Conservation (phyloP, 2,888 invertebrate genomes). For the Halictus quadricinctus region DNA sequence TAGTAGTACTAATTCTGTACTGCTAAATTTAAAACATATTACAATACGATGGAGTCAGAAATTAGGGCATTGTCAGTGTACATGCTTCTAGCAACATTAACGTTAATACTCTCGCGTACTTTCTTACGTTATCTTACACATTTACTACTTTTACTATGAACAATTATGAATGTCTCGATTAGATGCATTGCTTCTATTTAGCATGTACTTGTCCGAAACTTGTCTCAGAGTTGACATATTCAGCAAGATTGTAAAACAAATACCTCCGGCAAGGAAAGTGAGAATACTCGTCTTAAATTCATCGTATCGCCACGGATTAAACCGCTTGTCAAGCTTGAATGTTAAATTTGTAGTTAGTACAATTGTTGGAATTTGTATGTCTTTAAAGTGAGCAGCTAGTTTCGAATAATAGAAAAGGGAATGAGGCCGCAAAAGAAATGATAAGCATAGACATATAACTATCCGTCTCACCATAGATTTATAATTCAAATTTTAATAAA, state of each 20-base stretch:
- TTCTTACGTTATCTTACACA: constrained; percentile 56
- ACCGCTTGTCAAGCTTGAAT: constrained; percentile 19
- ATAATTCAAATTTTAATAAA: constrained; percentile 28
- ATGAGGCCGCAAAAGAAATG: constrained; percentile 47
- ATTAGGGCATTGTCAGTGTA: constrained; percentile 49
- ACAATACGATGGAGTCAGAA: constrained; percentile 42
- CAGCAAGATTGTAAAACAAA: constrained; percentile 19
- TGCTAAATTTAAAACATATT: constrained; percentile 43
- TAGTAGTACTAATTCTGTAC: constrained; percentile 46
- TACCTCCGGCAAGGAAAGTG: constrained; percentile 15
- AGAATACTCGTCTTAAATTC: constrained; percentile 22
- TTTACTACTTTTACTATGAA: constrained; percentile 59
- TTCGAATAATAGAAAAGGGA: constrained; percentile 13
- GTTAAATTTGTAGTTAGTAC: not conserved
- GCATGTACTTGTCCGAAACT: constrained; percentile 35
- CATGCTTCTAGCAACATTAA: constrained; percentile 53
- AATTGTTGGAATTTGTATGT: not conserved
- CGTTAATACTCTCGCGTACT: constrained; percentile 58
- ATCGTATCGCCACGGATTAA: constrained; percentile 27
- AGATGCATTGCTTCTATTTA: constrained; percentile 57
- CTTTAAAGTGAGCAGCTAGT: constrained; percentile 13
- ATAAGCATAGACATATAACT: constrained; percentile 31
- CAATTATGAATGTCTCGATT: constrained; percentile 64
- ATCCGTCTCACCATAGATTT: constrained; percentile 27
- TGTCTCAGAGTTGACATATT: constrained; percentile 42